Conservation (phyloP, 1,140 invertebrate genomes). For the Cephus cinctus region DNA sequence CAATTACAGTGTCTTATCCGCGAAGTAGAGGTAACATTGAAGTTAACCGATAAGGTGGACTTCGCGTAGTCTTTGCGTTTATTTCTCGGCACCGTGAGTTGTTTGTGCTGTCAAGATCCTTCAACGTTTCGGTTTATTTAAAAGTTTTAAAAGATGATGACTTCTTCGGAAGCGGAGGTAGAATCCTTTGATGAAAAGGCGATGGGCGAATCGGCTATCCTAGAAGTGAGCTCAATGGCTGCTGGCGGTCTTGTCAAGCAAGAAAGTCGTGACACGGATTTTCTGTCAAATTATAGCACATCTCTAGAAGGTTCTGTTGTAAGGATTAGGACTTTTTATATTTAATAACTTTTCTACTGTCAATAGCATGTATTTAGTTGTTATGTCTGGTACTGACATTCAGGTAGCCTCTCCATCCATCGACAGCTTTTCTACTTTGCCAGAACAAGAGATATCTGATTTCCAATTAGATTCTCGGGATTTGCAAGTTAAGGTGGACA, state of each 20-base stretch:
- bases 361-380: constrained; percentile 1
- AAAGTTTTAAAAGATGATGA: constrained; percentile 51
- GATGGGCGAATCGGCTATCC: constrained; percentile 30
- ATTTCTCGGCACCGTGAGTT: too few species aligned
- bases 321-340: constrained; percentile 23
- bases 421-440: constrained; percentile 64
- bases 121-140: too few species aligned
- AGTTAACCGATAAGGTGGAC: too few species aligned
- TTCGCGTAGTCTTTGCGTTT: too few species aligned
- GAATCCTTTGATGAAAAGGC: constrained; percentile 31
- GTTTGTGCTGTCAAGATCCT: too few species aligned
- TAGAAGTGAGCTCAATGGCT: constrained; percentile 46
- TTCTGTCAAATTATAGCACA: constrained; percentile 51
- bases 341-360: constrained; percentile 4
- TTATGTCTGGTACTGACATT: constrained; percentile 15
- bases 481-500: constrained; percentile 70
- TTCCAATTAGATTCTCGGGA: constrained; percentile 61
- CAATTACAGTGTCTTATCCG: too few species aligned
- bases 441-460: constrained; percentile 60
- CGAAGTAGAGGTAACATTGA: too few species aligned
- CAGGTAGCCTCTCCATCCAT: constrained; percentile 62
- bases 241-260: constrained; percentile 36
- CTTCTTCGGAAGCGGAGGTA: constrained; percentile 35
- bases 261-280: constrained; percentile 44
- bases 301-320: constrained; percentile 54